phyloP scores from a whole-genome alignment of 2,113 vertebrate species.

The Heliornis fulica region DNA sequence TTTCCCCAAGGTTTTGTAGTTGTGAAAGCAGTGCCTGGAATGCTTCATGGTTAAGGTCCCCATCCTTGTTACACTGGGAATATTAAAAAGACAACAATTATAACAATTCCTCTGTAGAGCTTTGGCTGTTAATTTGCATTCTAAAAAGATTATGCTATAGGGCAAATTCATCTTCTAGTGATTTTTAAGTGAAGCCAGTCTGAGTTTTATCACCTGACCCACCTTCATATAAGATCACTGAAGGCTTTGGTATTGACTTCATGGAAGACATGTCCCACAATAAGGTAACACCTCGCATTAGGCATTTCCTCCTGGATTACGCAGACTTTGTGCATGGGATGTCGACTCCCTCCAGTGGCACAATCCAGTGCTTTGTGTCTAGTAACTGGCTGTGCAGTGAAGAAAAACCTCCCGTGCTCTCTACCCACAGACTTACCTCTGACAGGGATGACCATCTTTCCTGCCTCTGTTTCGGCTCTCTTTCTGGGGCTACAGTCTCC shows the following conservation, averaged over 20 bases:
- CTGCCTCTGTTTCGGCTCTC: neutral
- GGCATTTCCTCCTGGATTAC: neutral
- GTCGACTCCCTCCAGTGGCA: slow-evolving; percentile 35
- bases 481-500: neutral
- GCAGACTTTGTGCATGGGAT: neutral
- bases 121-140: neutral
- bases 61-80: neutral
- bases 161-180: neutral
- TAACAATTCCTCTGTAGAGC: neutral
- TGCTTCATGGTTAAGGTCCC: slow-evolving; percentile 12
- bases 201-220: neutral
- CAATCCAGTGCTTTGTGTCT: neutral
- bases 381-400: rapidly evolving
- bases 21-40: slow-evolving; percentile 67
- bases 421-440: neutral
- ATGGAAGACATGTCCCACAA: neutral
- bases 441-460: neutral
- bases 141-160: neutral
- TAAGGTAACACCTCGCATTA: neutral
- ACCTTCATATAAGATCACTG: neutral
- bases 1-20: slow-evolving; percentile 48
- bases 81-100: neutral
- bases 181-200: neutral
- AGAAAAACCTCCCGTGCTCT: neutral
- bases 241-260: neutral